A percentile compares a stretch with the other conserved stretches of the same genome.
phyloP scores from a whole-genome alignment of 2,113 vertebrate genomes.

The Oreocharis arfaki region DNA sequence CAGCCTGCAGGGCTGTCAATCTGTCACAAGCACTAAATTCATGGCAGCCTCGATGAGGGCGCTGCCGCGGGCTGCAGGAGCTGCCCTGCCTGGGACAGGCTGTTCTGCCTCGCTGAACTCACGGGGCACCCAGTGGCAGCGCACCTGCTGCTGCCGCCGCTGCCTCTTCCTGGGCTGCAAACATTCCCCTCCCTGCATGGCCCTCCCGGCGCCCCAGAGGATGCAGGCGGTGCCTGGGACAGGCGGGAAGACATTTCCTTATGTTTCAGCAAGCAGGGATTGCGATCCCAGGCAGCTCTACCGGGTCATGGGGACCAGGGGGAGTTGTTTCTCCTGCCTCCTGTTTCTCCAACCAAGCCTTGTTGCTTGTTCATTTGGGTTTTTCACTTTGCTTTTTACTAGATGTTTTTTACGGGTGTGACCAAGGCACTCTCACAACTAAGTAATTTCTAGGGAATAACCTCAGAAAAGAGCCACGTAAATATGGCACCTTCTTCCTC shows the following conservation, averaged over 20 bases:
- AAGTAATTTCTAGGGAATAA: background rate
- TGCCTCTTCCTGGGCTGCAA: background rate
- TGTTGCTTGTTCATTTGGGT: fast-evolving
- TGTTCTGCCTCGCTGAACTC: background rate
- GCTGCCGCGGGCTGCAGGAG: background rate
- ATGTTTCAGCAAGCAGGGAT: background rate
- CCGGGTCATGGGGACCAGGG: fast-evolving
- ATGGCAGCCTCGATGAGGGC: fast-evolving
- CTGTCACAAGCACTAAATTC: background rate
- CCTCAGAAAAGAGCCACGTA: background rate
- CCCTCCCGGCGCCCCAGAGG: fast-evolving
- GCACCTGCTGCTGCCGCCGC: background rate
- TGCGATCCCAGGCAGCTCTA: background rate
- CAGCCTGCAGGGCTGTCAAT: background rate
- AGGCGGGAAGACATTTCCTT: fast-evolving
- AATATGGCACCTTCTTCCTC: background rate
- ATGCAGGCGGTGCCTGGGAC: background rate
- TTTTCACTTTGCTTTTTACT: background rate
- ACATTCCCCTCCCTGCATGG: background rate
- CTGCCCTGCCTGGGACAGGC: background rate
- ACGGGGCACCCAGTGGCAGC: background rate
- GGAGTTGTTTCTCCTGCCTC: background rate
- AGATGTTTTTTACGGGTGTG: background rate
- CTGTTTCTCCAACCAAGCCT: too few relatives aligned
- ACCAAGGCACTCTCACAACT: background rate